phyloP scores from a whole-genome alignment of 2,797 vertebrate genomes.

The Anguilla obscura region DNA sequence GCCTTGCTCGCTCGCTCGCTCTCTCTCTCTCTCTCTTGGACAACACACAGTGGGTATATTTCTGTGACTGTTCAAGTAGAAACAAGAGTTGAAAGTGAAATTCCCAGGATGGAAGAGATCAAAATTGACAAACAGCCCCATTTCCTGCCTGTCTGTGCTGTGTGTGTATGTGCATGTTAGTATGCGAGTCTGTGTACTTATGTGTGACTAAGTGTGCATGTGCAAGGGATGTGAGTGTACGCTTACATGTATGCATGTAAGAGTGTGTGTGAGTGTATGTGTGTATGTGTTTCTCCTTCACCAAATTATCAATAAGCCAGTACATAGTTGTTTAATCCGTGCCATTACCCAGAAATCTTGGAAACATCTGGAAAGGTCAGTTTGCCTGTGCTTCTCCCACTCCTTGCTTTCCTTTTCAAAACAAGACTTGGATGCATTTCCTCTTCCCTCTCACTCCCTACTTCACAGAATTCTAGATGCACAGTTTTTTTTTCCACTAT shows the following conservation, averaged over 20 bases:
- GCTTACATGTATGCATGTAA: not conserved
- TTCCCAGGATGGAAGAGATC: not conserved
- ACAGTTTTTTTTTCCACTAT: not conserved
- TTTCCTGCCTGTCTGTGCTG: not conserved
- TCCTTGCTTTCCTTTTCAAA: not conserved
- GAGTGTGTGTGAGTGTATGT: not conserved
- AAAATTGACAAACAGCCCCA: not conserved
- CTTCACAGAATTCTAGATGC: not conserved
- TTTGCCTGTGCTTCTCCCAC: not conserved
- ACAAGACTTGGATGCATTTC: not conserved
- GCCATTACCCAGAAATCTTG: not conserved
- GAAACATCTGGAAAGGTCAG: not conserved
- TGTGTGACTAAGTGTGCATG: not conserved
- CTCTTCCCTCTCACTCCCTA: not conserved
- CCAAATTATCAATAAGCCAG: not conserved
- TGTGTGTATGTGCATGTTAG: not conserved
- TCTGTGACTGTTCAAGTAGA: not conserved
- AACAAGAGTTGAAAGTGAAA: not conserved
- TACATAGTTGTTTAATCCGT: not conserved
- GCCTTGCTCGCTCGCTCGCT: not conserved
- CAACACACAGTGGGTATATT: not conserved
- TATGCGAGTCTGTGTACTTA: not conserved
- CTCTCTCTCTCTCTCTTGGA: not conserved
- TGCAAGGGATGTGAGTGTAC: not conserved
- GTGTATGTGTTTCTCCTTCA: not conserved